Evolutionary conservation across 2,113 vertebrate genomes (phyloP), one percentile per base, ranked within the genome.

Genomic region (Mesembrinibis cayennensis): DNA sequence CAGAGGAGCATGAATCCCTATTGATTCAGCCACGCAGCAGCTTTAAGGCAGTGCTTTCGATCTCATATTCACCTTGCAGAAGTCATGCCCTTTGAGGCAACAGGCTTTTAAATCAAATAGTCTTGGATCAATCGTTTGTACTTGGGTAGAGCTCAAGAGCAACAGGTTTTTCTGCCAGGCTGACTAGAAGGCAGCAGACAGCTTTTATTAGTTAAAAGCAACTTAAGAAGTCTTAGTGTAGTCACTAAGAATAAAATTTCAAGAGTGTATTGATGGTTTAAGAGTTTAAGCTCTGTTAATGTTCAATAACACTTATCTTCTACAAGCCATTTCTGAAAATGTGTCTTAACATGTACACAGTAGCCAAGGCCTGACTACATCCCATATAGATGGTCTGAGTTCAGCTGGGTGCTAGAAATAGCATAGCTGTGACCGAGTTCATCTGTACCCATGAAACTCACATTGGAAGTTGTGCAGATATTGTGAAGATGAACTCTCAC

Each of bases 351-450:
- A 3, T 0, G 13, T 45, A 13, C 29, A 4, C 32, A 11, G 34
- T 23, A 50, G 47, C 52, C 47, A 30, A 26, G 53, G 52, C 65
- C 32, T 32, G 52, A 27, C 58, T 36, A 2, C 56, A 6, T 67
- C 65, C 58, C 23, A 1, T 32, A 5, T 5, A 9, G 50, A 21
- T 0, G 0, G 26, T 61, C 26, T 38, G 40, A 18, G 7, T 44
- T 52, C 58, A 15, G 12, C 6, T 52, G 56, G 34, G 29, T 16
- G 5, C 55, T 16, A 11, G 29, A 30, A 69, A 13, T 20, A 40
- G 23, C 55, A 6, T 4, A 26, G 62, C 44, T 30, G 38, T 70
- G 56, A 19, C 25, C 34, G 10, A 12, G n/a, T 18, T 47, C n/a
- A 14, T 26, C 62, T 5, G 1, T 5, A 19, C n/a, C 34, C 6